Evolutionary conservation across 2,797 vertebrate genomes (phyloP).

Genomic region (Decapterus maruadsi): DNA sequence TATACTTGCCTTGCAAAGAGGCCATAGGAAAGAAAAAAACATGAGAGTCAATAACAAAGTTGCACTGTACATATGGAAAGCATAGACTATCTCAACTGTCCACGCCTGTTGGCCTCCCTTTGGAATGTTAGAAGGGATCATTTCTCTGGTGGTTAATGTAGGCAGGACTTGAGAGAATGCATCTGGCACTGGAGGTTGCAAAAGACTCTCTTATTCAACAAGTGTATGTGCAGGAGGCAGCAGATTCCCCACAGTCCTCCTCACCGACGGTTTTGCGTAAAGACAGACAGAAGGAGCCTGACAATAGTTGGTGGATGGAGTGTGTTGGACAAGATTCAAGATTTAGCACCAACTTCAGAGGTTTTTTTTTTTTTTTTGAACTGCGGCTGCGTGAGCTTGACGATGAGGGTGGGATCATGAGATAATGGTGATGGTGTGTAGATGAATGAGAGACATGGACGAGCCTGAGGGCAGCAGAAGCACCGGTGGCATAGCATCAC

Average conservation of each 20-base stretch:
- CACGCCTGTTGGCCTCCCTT: conserved; percentile 58
- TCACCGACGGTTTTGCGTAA: conserved; percentile 11
- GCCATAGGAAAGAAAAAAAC: conserved; percentile 65
- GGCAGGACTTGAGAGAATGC: conserved; percentile 69
- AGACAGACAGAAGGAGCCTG: conserved; percentile 33
- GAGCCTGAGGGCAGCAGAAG: conserved; percentile 13
- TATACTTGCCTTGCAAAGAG: conserved; percentile 72
- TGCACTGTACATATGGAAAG: conserved; percentile 75
- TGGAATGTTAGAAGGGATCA: conserved; percentile 69
- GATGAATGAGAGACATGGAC: conserved; percentile 38
- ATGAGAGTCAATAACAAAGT: conserved; percentile 55
- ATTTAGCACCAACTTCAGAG: conserved; percentile 79
- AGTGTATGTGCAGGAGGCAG: conserved; percentile 56
- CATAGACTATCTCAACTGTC: conserved; percentile 58
- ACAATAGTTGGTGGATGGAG: conserved; percentile 55
- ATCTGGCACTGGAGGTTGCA: conserved; percentile 71
- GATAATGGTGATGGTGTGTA: conserved; percentile 28
- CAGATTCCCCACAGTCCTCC: conserved; percentile 48
- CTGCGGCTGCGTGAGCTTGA: conserved; percentile 28
- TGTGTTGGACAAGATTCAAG: conserved; percentile 43
- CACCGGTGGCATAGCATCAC: conserved; percentile 31
- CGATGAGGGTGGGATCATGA: conserved; percentile 2
- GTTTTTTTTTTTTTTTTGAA: conserved; percentile 22
- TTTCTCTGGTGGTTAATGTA: conserved; percentile 60
- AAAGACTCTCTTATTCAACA: conserved; percentile 55